These are phyloP conservation scores for Tetanocera ferruginea DNA, from an alignment of 2,888 invertebrate species.

Conservation along the genomic window DNA sequence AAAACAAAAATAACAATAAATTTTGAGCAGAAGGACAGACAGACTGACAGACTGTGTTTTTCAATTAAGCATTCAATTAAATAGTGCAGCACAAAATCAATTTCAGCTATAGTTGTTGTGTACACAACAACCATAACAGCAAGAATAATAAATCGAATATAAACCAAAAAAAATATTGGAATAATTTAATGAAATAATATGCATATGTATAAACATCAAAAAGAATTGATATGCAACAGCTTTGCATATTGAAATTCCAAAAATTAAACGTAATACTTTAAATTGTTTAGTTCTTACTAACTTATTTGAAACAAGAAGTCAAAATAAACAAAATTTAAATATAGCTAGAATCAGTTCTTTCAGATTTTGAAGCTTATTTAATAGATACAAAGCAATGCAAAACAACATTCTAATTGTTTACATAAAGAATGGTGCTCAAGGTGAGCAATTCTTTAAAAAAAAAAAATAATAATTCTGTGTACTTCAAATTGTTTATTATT, in stretches of 20 bases:
- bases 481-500: no score
- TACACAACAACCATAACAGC: neutral
- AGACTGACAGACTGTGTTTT: neutral
- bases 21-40: neutral
- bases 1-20: neutral
- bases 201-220: neutral
- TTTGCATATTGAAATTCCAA: neutral
- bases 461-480: no score
- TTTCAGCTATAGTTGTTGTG: neutral
- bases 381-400: no score
- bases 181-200: neutral
- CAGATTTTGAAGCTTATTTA: no score
- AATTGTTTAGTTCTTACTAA: no score
- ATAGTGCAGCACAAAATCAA: neutral
- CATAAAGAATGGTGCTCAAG: no score
- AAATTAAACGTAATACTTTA: neutral
- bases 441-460: no score
- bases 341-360: no score
- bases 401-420: no score
- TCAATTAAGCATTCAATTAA: conserved; percentile 14
- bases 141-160: neutral
- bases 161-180: neutral
- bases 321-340: no score
- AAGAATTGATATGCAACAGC: conserved; percentile 6
- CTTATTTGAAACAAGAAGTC: no score